phyloP scores from a whole-genome alignment of 2,888 invertebrate species.

The Agapetus fuscipes region DNA sequence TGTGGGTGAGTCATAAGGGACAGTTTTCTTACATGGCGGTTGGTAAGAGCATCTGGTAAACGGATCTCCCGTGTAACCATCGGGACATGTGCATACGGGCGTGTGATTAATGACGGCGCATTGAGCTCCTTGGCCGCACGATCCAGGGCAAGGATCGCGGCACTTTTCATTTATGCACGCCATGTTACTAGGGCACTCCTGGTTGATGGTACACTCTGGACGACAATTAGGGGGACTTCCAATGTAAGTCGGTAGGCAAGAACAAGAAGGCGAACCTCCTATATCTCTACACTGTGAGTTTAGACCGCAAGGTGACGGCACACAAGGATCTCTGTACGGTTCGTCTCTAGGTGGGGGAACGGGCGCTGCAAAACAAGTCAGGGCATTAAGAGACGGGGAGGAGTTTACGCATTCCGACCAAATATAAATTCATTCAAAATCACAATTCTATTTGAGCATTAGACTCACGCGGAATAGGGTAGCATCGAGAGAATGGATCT shows the following conservation, averaged over 20 bases:
- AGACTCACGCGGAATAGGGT: conserved; percentile 41
- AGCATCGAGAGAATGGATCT: conserved; percentile 60
- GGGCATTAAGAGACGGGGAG: too few relatives aligned
- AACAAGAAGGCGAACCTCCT: conserved; percentile 58
- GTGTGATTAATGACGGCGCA: conserved; percentile 68
- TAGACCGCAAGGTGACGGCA: conserved; percentile 71
- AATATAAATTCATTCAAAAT: too few relatives aligned
- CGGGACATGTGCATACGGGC: too few relatives aligned
- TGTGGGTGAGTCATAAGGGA: too few relatives aligned
- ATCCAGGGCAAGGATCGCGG: conserved; percentile 65
- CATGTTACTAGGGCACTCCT: conserved; percentile 60
- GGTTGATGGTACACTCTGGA: conserved; percentile 67
- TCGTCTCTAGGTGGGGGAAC: conserved; percentile 28
- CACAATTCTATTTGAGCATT: too few relatives aligned
- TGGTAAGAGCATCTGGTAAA: too few relatives aligned
- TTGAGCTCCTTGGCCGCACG: conserved; percentile 62
- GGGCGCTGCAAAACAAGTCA: conserved; percentile 24
- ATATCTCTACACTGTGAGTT: conserved; percentile 63
- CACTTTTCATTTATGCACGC: conserved; percentile 68
- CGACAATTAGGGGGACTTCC: conserved; percentile 70
- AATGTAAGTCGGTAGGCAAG: conserved; percentile 58
- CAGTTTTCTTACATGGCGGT: too few relatives aligned
- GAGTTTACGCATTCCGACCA: too few relatives aligned
- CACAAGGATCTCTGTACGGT: conserved; percentile 53
- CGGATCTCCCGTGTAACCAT: too few relatives aligned